Conservation (phyloP, 2,888 invertebrate genomes). For the Leptarthrus brevirostris region DNA sequence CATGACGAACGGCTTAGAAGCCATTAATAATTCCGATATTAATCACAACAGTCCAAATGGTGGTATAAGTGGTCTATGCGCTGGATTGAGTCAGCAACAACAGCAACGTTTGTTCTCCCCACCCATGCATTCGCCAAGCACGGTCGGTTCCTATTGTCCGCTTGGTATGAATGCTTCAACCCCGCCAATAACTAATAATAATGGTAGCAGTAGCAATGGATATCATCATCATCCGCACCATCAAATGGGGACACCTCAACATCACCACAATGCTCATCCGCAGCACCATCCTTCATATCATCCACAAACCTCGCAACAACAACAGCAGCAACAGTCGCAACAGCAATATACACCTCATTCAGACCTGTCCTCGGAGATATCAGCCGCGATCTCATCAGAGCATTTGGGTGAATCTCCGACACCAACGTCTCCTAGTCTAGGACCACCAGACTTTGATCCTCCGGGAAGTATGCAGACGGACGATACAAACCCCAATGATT, state of each 20-base stretch:
- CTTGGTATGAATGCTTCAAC: conserved; percentile 50
- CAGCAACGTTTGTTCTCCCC: conserved; percentile 57
- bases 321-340: conserved; percentile 60
- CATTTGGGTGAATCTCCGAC: conserved; percentile 74
- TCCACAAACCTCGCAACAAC: conserved; percentile 57
- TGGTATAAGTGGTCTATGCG: conserved; percentile 17
- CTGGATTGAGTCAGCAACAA: conserved; percentile 16
- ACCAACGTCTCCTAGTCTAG: conserved; percentile 75
- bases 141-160: conserved; percentile 54
- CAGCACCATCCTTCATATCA: conserved; percentile 53
- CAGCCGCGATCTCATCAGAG: conserved; percentile 80
- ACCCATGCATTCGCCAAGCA: conserved; percentile 63
- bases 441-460: conserved; percentile 81
- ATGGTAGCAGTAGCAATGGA: conserved; percentile 37
- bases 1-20: conserved; percentile 49
- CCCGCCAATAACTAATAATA: conserved; percentile 44
- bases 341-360: conserved; percentile 74
- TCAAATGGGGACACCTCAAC: conserved; percentile 46
- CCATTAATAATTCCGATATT: conserved; percentile 40
- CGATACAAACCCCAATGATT: conserved; percentile 64
- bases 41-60: conserved; percentile 46
- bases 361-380: conserved; percentile 81
- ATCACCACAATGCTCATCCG: conserved; percentile 51
- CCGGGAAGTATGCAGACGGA: conserved; percentile 71
- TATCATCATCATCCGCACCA: conserved; percentile 53